These are phyloP conservation scores for Acanthococcus lagerstroemiae DNA, from an alignment of 2,888 invertebrate genomes.

Conservation along the genomic window DNA sequence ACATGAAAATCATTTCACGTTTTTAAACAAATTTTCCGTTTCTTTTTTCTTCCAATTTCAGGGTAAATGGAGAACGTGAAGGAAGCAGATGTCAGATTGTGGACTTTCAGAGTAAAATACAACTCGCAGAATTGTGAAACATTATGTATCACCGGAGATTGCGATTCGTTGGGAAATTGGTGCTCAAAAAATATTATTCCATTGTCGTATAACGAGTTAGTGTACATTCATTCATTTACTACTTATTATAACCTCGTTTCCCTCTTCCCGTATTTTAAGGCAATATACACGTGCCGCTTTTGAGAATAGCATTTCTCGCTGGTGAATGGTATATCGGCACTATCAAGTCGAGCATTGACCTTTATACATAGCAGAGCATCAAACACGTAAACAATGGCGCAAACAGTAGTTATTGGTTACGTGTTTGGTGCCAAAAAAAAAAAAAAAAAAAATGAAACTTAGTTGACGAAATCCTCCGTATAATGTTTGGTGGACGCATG, in stretches of 20 bases:
- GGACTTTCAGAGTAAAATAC: slow-evolving; percentile 4
- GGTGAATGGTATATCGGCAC: slow-evolving; percentile 32
- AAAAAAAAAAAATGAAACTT: too few species aligned
- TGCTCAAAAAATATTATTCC: slow-evolving; percentile 43
- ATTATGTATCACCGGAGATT: slow-evolving; percentile 61
- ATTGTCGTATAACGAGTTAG: slow-evolving; percentile 44
- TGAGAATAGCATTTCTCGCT: slow-evolving; percentile 10
- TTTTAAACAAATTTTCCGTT: neutral
- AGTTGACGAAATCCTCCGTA: too few species aligned
- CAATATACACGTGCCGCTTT: neutral
- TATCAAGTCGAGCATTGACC: too few species aligned
- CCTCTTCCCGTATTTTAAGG: neutral
- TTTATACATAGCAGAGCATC: too few species aligned
- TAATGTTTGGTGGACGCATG: too few species aligned
- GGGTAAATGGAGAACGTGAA: neutral
- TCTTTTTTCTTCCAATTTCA: neutral
- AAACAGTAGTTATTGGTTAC: too few species aligned
- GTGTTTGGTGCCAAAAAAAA: too few species aligned
- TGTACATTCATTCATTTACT: slow-evolving; percentile 34
- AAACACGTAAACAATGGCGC: too few species aligned
- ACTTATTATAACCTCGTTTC: neutral
- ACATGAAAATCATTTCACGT: neutral
- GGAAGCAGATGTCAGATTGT: neutral
- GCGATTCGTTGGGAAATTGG: slow-evolving; percentile 61
- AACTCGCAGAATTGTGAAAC: neutral